phyloP scores from a whole-genome alignment of 2,113 vertebrate species.

The Ailurus styani region DNA sequence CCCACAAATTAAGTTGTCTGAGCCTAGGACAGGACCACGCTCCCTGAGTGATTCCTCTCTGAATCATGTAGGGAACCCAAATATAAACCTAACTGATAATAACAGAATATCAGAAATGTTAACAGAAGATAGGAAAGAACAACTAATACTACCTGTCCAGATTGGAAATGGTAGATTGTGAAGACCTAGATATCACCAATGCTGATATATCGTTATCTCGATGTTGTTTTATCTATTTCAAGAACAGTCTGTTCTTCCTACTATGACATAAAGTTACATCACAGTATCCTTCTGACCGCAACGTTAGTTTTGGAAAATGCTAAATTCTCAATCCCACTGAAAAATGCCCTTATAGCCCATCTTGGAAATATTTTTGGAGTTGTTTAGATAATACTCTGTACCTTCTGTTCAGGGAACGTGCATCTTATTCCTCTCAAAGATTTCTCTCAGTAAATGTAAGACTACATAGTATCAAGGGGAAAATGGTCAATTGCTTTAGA shows the following conservation, averaged over 20 bases:
- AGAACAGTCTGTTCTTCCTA: not conserved
- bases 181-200: conserved; percentile 7
- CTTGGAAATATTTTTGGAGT: not conserved
- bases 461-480: not conserved
- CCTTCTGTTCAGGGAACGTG: not conserved
- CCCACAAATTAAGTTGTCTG: not conserved
- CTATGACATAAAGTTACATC: not conserved
- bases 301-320: not conserved
- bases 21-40: not conserved
- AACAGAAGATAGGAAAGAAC: not conserved
- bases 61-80: not conserved
- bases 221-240: not conserved
- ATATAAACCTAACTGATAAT: not conserved
- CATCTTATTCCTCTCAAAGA: not conserved
- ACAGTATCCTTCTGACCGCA: not conserved
- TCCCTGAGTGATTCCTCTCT: not conserved
- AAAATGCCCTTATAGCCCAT: not conserved
- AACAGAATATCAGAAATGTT: conserved; percentile 11
- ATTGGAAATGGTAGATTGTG: not conserved
- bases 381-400: not conserved
- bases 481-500: not conserved
- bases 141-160: not conserved
- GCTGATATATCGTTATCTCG: conserved; percentile 9
- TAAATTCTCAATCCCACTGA: not conserved
- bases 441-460: not conserved